Percentiles rank a stretch among this genome's conserved stretches.
phyloP scores from a whole-genome alignment of 2,113 vertebrate genomes.

The Psettodes erumei region DNA sequence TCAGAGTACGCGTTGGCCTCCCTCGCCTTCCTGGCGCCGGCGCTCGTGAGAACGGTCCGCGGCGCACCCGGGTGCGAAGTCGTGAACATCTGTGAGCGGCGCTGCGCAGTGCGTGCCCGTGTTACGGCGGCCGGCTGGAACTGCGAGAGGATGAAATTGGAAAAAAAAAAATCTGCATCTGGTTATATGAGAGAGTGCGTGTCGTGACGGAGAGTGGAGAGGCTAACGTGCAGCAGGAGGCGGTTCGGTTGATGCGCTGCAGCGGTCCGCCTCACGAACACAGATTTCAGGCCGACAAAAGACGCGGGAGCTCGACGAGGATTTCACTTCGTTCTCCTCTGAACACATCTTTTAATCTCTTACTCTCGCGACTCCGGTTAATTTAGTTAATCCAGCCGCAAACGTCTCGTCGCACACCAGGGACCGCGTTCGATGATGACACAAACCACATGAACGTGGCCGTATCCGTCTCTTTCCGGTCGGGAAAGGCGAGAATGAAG shows the following conservation, averaged over 20 bases:
- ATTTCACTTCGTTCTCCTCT: neutral
- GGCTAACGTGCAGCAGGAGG: neutral
- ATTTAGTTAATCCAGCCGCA: neutral
- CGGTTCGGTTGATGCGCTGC: neutral
- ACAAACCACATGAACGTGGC: neutral
- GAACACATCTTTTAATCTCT: neutral
- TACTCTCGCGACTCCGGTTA: neutral
- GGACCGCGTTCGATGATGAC: neutral
- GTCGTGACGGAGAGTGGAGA: neutral
- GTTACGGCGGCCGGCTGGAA: conserved; percentile 11
- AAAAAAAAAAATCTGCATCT: conserved; percentile 8
- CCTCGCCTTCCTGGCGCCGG: neutral
- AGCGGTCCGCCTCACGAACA: conserved; percentile 1
- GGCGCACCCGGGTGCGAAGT: neutral
- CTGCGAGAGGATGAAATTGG: conserved; percentile 8
- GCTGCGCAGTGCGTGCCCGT: neutral
- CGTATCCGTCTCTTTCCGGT: neutral
- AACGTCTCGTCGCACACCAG: neutral
- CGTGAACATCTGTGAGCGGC: conserved; percentile 6
- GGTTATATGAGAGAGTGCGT: conserved; percentile 12
- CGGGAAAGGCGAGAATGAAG: neutral
- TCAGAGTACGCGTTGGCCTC: neutral
- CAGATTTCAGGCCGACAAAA: neutral
- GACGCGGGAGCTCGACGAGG: neutral
- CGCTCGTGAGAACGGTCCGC: neutral